Evolutionary conservation across 2,797 vertebrate species (phyloP).

Genomic region (Champsocephalus gunnari): DNA sequence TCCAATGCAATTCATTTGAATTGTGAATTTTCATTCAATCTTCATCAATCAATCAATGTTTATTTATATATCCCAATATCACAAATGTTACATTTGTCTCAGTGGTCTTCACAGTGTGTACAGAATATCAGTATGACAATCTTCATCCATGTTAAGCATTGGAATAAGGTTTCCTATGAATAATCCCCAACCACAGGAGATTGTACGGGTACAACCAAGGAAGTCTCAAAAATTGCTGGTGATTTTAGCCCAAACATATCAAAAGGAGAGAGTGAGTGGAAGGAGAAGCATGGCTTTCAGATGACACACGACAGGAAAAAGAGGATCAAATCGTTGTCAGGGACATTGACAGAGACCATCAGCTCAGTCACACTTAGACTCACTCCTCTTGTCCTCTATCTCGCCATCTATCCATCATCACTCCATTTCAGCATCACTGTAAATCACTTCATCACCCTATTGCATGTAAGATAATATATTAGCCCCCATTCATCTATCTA

Average conservation of each 20-base stretch:
- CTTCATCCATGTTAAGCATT: no score
- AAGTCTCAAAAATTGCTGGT: slow-evolving; percentile 7
- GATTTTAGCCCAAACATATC: slow-evolving; percentile 5
- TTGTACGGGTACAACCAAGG: slow-evolving; percentile 4
- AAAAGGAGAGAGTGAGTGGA: not conserved
- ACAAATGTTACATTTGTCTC: no score
- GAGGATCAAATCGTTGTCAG: slow-evolving; percentile 31
- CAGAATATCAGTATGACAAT: no score
- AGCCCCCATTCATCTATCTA: slow-evolving; percentile 52
- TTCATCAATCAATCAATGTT: no score
- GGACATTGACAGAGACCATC: slow-evolving; percentile 41
- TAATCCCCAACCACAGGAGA: slow-evolving; percentile 20
- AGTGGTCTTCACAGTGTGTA: no score
- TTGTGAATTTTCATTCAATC: not conserved
- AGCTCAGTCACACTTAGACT: slow-evolving; percentile 51
- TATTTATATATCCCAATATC: no score
- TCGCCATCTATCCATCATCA: slow-evolving; percentile 50
- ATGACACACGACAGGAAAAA: slow-evolving; percentile 16
- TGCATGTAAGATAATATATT: slow-evolving; percentile 51
- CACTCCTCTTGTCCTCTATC: slow-evolving; percentile 35
- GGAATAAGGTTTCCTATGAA: slow-evolving; percentile 19
- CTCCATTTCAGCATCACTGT: slow-evolving; percentile 54
- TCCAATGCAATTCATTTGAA: slow-evolving; percentile 1
- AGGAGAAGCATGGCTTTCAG: not conserved
- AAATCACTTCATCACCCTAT: slow-evolving; percentile 55